Evolutionary conservation across 2,113 vertebrate species (phyloP).

Genomic region (Hyperopisus bebe): DNA sequence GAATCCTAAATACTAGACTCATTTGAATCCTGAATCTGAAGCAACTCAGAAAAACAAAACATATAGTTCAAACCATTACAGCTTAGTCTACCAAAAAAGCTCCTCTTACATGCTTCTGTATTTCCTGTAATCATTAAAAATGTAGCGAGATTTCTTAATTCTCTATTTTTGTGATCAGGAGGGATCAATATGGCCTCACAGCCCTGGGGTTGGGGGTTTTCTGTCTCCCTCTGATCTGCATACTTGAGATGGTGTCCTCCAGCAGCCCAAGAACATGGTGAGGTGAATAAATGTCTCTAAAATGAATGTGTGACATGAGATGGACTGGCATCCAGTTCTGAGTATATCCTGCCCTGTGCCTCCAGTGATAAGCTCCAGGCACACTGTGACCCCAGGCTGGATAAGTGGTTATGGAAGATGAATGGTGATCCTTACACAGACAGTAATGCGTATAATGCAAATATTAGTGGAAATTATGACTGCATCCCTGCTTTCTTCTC

Average conservation of each 20-base stretch:
- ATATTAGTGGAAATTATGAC: constrained; percentile 4
- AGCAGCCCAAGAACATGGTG: neutral
- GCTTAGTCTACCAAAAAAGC: neutral
- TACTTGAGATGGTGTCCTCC: neutral
- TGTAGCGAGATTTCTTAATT: neutral
- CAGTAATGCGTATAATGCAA: neutral
- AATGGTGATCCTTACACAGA: neutral
- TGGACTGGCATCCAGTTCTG: neutral
- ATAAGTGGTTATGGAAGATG: neutral
- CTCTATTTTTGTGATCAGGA: neutral
- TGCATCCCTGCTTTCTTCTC: neutral
- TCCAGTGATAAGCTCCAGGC: neutral
- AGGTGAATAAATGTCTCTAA: neutral
- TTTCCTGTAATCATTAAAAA: neutral
- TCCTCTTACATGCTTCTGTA: neutral
- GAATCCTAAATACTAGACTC: neutral
- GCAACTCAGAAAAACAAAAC: neutral
- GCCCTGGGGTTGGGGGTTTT: neutral
- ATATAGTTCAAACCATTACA: neutral
- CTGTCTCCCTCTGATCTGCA: neutral
- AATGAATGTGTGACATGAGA: neutral
- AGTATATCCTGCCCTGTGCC: neutral
- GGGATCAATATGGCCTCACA: neutral
- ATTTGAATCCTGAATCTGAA: neutral
- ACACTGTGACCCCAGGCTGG: neutral